A percentile compares a stretch with the other conserved stretches of the same genome.
These are phyloP conservation scores for Oligia latruncula DNA, from an alignment of 2,888 invertebrate species.

Conservation along the genomic window DNA sequence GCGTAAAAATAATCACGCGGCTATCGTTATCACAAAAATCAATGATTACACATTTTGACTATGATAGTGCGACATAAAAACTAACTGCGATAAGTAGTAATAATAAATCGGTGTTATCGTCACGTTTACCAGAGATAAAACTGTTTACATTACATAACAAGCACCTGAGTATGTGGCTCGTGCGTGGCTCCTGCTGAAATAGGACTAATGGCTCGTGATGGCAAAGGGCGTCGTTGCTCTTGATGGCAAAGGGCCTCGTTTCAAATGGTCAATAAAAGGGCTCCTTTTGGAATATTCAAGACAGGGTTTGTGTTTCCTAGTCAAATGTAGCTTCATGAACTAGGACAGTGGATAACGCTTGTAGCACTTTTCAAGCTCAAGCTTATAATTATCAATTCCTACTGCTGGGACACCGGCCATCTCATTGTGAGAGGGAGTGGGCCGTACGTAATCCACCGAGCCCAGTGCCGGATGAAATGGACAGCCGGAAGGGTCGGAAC, in stretches of 20 bases:
- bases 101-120: slow-evolving; percentile 49
- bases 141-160: slow-evolving; percentile 21
- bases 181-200: neutral
- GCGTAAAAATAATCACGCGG: slow-evolving; percentile 11
- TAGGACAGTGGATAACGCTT: neutral
- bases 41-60: slow-evolving; percentile 40
- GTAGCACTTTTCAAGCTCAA: neutral
- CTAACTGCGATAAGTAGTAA: slow-evolving; percentile 23
- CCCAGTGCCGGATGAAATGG: too few species aligned
- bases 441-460: too few species aligned
- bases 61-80: slow-evolving; percentile 49
- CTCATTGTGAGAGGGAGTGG: neutral
- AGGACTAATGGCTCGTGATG: neutral
- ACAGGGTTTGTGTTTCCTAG: neutral
- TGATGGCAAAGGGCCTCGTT: too few species aligned
- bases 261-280: too few species aligned
- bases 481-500: too few species aligned
- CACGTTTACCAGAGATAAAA: slow-evolving; percentile 42
- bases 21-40: slow-evolving; percentile 48
- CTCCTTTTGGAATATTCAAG: neutral
- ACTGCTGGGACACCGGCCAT: neutral
- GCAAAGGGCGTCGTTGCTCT: neutral
- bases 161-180: neutral
- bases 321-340: neutral
- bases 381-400: neutral